Base-by-base conservation (phyloP, 2,113 vertebrate species). In the Tretioscincus oriximinensis region DNA sequence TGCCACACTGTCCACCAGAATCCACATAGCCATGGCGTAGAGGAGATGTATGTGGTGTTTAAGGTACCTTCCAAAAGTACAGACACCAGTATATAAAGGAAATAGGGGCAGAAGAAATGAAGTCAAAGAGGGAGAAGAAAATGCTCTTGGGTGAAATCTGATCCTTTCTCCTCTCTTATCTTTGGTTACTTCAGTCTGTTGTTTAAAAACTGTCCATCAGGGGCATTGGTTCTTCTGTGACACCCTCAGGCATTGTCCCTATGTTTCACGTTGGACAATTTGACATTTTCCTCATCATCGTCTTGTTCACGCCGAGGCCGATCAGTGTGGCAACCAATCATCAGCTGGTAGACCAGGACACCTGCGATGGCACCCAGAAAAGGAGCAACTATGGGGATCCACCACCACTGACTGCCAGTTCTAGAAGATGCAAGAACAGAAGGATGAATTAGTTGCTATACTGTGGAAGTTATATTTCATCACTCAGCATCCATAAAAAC, bases 321-420 rank as follows among this genome's bases (percentile, higher is more conserved):
- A 84, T 99, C 97, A 60, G 95, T 83, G 0, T 99, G 98, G 82
- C 96, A 98, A 11, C 98, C 97, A 0, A 99, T 97, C 95, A 97
- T 97, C 78, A 99, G 11, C 92, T 99, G 98, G 90, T 99, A 99
- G 81, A 99, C 93, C 0, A 96, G 41, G 74, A 96, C 96, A 0
- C 98, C 98, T 0, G 95, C 88, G 18, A 97, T 67, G 71, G 97
- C 90, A 21, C 98, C 98, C 0, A 99, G 86, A 90, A 99, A 97
- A 0, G 98, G 98, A 24, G 96, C 97, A 16, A 97, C 90, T 0
- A 98, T 22, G 3, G 98, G 98, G 45, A 99, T 95, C 93, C 99
- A 95, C 96, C 98, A 99, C 98, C 98, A 99, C 2, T 96, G 95
- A 0, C 85, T 82, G 14, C 94, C 86, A 0, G 54, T 81, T 83